Base-by-base conservation (phyloP, 2,888 invertebrate species). In the Pristionchus maxplancki region DNA sequence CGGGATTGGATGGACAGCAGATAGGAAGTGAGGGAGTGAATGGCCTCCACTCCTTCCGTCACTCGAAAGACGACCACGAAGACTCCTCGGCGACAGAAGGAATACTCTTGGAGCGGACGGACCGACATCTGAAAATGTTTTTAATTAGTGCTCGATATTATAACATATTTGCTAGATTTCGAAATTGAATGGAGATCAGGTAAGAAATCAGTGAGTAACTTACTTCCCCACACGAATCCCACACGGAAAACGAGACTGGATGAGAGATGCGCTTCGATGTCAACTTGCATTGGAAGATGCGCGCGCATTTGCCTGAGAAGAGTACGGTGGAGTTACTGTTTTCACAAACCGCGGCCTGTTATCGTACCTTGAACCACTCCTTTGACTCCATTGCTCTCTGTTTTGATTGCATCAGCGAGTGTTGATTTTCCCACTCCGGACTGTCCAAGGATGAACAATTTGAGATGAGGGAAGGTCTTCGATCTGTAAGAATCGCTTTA, bases 61-160 rank as follows among this genome's bases (percentile, higher is more conserved):
- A 98, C 97, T 92, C 97, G 96, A 98, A 99, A 99, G 6, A 98
- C 96, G 0, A 99, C 98, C 88, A 99, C 96, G 95, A 98, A 99
- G 58, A 99, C 95, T 37, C 98, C 98, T 24, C 99, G 96, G 89
- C 98, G 97, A 0, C 98, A 98, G 81, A 99, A 95, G 95, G 99
- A 99, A 95, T 99, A 99, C 95, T 99, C 98, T 96, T 99, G 99
- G 0, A 99, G 99, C 0, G 98, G 97, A 95, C 99, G 99, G 95
- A 99, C 98, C 94, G 99, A 99, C 94, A 97, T 94, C 95, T 96
- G 92, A 71, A 93, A 88, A 64, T 11, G 28, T 81, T 53, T 31
- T 31, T 31, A 24, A 15, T 13, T 11, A 31, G 11, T 15, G 28
- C 28, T 31, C 28, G 13, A 1, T 64, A 13, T 40, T 40, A 1